phyloP scores from a whole-genome alignment of 2,113 vertebrate genomes.

The Chionis minor region DNA sequence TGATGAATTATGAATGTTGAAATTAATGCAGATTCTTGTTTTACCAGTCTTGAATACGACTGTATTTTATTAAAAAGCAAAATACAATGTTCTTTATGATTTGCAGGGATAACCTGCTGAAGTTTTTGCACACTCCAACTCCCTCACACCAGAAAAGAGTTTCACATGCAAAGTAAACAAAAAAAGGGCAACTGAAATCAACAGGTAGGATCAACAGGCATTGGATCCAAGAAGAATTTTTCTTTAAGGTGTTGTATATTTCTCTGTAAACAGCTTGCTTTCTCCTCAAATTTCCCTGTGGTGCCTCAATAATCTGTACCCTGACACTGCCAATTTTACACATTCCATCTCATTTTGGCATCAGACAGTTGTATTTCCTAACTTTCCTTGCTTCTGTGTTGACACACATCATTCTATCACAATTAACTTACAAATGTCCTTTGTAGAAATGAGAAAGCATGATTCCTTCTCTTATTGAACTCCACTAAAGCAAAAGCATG shows the following conservation, averaged over 20 bases:
- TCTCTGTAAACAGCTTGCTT: background rate
- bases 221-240: background rate
- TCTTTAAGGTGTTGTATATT: background rate
- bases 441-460: background rate
- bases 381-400: background rate
- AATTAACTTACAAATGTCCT: background rate
- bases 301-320: background rate
- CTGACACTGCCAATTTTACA: background rate
- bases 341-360: background rate
- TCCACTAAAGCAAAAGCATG: background rate
- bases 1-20: background rate
- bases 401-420: background rate
- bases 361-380: background rate
- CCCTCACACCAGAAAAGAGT: background rate
- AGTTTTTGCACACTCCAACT: background rate
- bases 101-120: background rate
- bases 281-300: background rate
- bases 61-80: background rate
- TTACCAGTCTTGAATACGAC: background rate
- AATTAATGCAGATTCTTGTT: background rate
- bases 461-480: background rate
- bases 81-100: background rate
- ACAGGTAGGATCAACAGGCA: background rate
- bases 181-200: background rate
- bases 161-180: background rate